phyloP scores from a whole-genome alignment of 2,888 invertebrate genomes.

The Eilema sororculum region DNA sequence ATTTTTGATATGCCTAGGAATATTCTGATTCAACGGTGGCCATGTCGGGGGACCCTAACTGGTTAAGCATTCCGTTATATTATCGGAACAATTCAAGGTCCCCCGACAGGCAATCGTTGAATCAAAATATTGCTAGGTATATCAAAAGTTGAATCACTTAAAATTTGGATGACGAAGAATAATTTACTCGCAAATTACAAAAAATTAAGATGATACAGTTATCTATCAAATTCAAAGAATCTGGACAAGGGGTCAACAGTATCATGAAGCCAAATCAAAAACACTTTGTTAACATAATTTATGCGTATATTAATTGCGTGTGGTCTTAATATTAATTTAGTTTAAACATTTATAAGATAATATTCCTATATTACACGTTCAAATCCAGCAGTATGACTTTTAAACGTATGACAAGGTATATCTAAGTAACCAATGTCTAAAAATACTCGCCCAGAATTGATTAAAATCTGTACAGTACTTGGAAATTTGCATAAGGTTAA shows the following conservation, averaged over 20 bases:
- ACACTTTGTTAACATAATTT: constrained; percentile 33
- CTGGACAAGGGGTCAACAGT: constrained; percentile 37
- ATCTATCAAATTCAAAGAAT: constrained; percentile 34
- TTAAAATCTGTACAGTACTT: not conserved
- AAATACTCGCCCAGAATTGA: constrained; percentile 4
- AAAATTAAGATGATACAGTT: constrained; percentile 25
- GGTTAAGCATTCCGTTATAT: too few species aligned
- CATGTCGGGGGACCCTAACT: too few species aligned
- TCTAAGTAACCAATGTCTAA: not conserved
- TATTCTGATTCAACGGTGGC: too few species aligned
- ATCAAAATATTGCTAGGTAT: too few species aligned
- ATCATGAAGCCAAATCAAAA: constrained; percentile 33
- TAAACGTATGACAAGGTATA: not conserved
- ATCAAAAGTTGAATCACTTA: too few species aligned
- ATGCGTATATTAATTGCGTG: constrained; percentile 27
- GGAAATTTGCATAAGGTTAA: constrained; percentile 1
- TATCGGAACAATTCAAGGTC: too few species aligned
- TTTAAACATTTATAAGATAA: not conserved
- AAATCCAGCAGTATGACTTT: too few species aligned
- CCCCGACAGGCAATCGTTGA: too few species aligned
- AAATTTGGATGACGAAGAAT: too few species aligned
- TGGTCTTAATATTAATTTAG: constrained; percentile 27
- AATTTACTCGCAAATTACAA: too few species aligned
- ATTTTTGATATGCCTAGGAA: too few species aligned
- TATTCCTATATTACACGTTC: too few species aligned